These are phyloP conservation scores for Marisa cornuarietis DNA, from an alignment of 1,140 invertebrate genomes.

Conservation along the genomic window DNA sequence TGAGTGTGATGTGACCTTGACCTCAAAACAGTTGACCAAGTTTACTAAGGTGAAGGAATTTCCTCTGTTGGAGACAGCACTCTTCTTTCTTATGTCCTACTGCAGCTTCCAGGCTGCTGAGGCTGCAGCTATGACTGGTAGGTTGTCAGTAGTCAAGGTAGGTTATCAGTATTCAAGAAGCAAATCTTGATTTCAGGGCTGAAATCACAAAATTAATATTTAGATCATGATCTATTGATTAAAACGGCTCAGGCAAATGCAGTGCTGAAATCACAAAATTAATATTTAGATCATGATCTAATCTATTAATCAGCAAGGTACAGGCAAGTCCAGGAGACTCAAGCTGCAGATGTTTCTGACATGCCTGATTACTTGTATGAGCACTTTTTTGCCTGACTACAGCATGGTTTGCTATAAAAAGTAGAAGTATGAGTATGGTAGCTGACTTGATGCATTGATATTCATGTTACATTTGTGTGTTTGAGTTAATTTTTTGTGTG, in stretches of 20 bases:
- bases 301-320: no score
- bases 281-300: not conserved
- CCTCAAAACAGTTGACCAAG: slow-evolving; percentile 81
- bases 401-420: no score
- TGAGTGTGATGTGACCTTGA: slow-evolving; percentile 25
- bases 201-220: not conserved
- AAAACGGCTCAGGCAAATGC: no score
- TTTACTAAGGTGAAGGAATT: slow-evolving; percentile 94
- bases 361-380: no score
- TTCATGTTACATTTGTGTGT: no score
- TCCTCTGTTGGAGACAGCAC: slow-evolving; percentile 92
- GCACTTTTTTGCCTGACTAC: no score
- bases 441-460: no score
- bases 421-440: no score
- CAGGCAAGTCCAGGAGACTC: no score
- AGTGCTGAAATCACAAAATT: not conserved
- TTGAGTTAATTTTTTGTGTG: no score
- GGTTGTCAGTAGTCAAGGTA: slow-evolving; percentile 21
- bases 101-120: slow-evolving; percentile 96
- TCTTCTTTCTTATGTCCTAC: slow-evolving; percentile 98
- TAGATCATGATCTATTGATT: no score
- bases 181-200: not conserved
- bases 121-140: slow-evolving; percentile 92
- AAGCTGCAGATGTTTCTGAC: no score
- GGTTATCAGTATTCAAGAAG: not conserved